phyloP scores from a whole-genome alignment of 2,797 vertebrate species.

The Silurus aristotelis region DNA sequence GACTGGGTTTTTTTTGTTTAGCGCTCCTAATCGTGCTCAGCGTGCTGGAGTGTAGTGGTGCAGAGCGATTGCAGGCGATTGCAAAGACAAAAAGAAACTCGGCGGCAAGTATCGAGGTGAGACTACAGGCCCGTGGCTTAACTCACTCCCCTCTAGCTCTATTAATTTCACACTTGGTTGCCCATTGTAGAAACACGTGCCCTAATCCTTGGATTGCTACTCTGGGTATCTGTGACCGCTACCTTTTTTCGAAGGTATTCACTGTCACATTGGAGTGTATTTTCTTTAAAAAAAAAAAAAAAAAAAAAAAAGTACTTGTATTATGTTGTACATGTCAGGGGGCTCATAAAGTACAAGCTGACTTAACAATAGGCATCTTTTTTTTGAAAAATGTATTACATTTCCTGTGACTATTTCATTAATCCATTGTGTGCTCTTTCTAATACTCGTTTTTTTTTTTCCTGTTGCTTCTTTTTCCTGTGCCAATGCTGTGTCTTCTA shows the following conservation, averaged over 20 bases:
- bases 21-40: slow-evolving; percentile 25
- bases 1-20: slow-evolving; percentile 29
- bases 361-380: slow-evolving; percentile 19
- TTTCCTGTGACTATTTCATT: background rate
- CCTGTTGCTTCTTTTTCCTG: background rate
- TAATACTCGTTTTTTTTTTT: slow-evolving; percentile 11
- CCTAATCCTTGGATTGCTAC: slow-evolving; percentile 52
- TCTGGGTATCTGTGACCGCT: slow-evolving; percentile 45
- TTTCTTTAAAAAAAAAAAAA: slow-evolving; percentile 22
- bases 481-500: background rate
- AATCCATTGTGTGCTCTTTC: background rate
- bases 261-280: slow-evolving; percentile 37
- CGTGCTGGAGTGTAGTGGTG: slow-evolving; percentile 21
- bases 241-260: slow-evolving; percentile 32
- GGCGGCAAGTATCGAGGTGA: slow-evolving; percentile 54
- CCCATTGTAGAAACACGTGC: slow-evolving; percentile 48
- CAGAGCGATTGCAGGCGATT: slow-evolving; percentile 44
- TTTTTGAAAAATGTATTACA: background rate
- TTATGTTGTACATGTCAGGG: slow-evolving; percentile 27
- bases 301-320: background rate
- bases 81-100: slow-evolving; percentile 64
- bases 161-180: slow-evolving; percentile 61
- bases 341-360: slow-evolving; percentile 17
- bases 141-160: slow-evolving; percentile 44
- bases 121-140: slow-evolving; percentile 45